Evolutionary conservation across 2,797 vertebrate genomes (phyloP), one percentile per base, ranked within the genome.

Genomic region (Delichon dasypus): DNA sequence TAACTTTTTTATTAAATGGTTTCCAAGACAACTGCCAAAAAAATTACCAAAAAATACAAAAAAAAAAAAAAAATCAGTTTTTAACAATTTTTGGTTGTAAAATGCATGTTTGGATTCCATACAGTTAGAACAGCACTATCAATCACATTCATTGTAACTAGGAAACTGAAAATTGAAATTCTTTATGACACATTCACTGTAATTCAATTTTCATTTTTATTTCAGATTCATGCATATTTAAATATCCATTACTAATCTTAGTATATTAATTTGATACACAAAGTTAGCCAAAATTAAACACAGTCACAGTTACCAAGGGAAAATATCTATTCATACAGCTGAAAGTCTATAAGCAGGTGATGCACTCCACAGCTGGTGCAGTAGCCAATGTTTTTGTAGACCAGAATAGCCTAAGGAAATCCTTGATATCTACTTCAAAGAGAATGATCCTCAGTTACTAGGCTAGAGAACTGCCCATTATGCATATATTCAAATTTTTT

Each of bases 131-230:
- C 2, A 2, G 2, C 57, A 27, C 10, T 62, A 13, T n/a, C 13
- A 86, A 91, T 94, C 73, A 7, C 11, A 57, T 51, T 66, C 16
- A 32, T 25, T 32, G 5, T 27, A 70, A 38, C 7, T 16, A 38
- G 32, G 17, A 71, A 76, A 60, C 16, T 38, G 27, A 60, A 78
- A 74, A 58, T 3, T 9, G 1, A 71, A 77, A 58, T 38, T 66
- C 6, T 40, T 86, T 20, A 2, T 32, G 23, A 66, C 10, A 51
- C 58, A 84, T 94, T 85, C 9, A 88, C 76, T 91, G 27, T 66
- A 40, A 88, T 58, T 70, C 47, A 87, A 85, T 85, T 94, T 73
- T 90, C 54, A 79, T 82, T 89, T 60, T 84, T 91, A 87, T 83
- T 93, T 92, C 54, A 57, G 30, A 60, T 40, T 12, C 5, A 47